Percentiles rank a stretch among this genome's conserved stretches.
These are phyloP conservation scores for Rhinogobio ventralis DNA, from an alignment of 2,797 vertebrate species.

Conservation along the genomic window DNA sequence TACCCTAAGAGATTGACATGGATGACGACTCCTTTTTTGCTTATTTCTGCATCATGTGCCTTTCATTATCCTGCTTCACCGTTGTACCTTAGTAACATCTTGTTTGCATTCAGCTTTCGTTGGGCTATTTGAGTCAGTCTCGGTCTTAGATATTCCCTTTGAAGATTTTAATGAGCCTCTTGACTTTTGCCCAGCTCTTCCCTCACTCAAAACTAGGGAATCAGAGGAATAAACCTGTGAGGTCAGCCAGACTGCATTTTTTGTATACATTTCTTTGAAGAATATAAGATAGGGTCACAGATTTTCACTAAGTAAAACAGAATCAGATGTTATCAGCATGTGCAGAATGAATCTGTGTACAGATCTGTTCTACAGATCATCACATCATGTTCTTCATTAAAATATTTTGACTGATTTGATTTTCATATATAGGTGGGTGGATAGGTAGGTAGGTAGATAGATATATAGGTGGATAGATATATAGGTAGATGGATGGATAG, in stretches of 20 bases:
- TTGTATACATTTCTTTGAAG: background rate
- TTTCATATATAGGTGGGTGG: rapidly evolving
- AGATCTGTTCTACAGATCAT: background rate
- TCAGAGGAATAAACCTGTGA: background rate
- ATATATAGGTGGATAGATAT: background rate
- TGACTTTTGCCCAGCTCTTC: constrained; percentile 16
- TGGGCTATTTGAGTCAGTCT: constrained; percentile 9
- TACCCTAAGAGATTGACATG: background rate
- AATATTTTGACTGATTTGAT: background rate
- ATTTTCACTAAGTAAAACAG: background rate
- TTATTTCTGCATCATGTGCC: background rate
- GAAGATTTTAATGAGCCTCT: constrained; percentile 38
- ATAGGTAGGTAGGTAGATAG: background rate
- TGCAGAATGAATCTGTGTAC: background rate
- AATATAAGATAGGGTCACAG: background rate
- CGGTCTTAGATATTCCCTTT: constrained; percentile 7
- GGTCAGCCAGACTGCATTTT: background rate
- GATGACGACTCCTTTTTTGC: background rate
- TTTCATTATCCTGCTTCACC: constrained; percentile 1
- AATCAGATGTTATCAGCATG: background rate
- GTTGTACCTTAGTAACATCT: constrained; percentile 21
- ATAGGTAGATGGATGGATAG: background rate
- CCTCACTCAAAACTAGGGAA: background rate
- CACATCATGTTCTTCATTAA: background rate
- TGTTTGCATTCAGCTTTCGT: constrained; percentile 16